phyloP scores from a whole-genome alignment of 2,113 vertebrate genomes.

The Vulpes vulpes region DNA sequence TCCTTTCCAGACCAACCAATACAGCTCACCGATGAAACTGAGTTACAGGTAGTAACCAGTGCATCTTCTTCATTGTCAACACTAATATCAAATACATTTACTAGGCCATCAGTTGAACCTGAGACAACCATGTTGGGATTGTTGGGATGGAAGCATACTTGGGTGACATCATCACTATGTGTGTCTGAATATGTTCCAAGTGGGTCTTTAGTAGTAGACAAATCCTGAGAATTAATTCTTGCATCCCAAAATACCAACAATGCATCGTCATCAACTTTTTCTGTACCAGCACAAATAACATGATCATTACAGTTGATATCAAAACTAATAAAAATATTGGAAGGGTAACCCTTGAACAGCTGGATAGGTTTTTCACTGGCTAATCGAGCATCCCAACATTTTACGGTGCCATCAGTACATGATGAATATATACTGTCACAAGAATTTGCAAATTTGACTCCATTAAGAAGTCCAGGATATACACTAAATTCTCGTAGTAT shows the following conservation, averaged over 20 bases:
- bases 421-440: constrained; percentile 88
- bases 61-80: constrained; percentile 93
- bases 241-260: constrained; percentile 97
- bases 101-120: constrained; percentile 95
- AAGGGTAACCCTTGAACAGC: constrained; percentile 89
- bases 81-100: constrained; percentile 96
- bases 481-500: constrained; percentile 86
- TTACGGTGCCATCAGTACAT: constrained; percentile 90
- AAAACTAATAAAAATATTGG: constrained; percentile 92
- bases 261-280: constrained; percentile 91
- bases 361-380: constrained; percentile 85
- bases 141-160: constrained; percentile 93
- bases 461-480: constrained; percentile 84
- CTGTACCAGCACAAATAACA: constrained; percentile 95
- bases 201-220: constrained; percentile 77
- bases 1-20: constrained; percentile 92
- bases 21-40: constrained; percentile 91
- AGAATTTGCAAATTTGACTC: constrained; percentile 88
- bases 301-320: constrained; percentile 92
- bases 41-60: constrained; percentile 94
- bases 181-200: constrained; percentile 97
- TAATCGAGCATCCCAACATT: constrained; percentile 92
- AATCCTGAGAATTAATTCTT: constrained; percentile 84
- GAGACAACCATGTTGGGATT: constrained; percentile 91
- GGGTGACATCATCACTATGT: constrained; percentile 96